Evolutionary conservation across 1,140 invertebrate genomes (phyloP), one percentile per base, ranked within the genome.

Genomic region (Drosophila mauritiana): DNA sequence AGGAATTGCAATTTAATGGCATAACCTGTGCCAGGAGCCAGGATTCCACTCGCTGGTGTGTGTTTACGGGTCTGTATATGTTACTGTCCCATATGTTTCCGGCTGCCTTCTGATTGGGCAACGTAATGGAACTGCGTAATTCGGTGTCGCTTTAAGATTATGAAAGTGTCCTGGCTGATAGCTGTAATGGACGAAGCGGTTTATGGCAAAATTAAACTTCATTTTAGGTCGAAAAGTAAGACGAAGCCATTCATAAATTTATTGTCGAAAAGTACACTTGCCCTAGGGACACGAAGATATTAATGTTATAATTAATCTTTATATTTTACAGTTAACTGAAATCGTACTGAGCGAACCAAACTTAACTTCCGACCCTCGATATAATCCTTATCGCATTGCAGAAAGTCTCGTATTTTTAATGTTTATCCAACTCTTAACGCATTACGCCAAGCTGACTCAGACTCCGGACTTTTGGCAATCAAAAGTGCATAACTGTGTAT

Each of bases 1-100:
- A 83, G 75, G 75, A 88, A 86, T 86, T 88, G 83, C 83, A 83
- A 73, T 83, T 86, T 88, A 86, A 83, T 88, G 65, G 79, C 62
- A 83, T 76, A 83, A 83, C 83, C 79, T 73, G 54, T 72, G 78
- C 73, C 73, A 73, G 67, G 56, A 58, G 58, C 57, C 63, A 53
- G 70, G 13, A 36, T 25, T n/a, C 53, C 43, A 8, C 61, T 39
- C 27, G 46, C 27, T 15, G 6, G 22, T 42, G 12, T 40, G 39
- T 27, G 15, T 8, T 17, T 52, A 52, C 31, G 15, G 20, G n/a
- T 51, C 5, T 43, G n/a, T 59, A 36, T 46, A 27, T 49, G 13
- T 17, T n/a, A 25, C 27, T n/a, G 39, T 39, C 54, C 37, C 73
- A 76, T 68, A 59, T 76, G 73, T 76, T 59, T 54, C 31, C 56